These are phyloP conservation scores for Lottia scabra DNA, from an alignment of 2,888 invertebrate genomes.

Conservation along the genomic window DNA sequence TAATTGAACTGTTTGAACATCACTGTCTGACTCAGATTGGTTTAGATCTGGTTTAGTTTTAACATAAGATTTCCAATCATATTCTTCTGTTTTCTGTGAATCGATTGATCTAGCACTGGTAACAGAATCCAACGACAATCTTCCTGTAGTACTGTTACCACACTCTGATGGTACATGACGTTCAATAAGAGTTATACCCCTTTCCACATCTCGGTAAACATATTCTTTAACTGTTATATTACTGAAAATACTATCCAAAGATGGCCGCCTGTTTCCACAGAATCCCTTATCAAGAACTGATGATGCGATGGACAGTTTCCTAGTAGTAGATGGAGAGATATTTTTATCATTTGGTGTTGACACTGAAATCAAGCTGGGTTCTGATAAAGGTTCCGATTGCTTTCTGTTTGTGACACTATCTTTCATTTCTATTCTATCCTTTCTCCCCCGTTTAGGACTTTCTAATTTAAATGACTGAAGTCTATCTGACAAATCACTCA, in stretches of 20 bases:
- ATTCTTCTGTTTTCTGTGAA: constrained; percentile 46
- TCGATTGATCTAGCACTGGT: constrained; percentile 34
- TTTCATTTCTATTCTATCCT: not conserved
- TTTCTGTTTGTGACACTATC: not conserved
- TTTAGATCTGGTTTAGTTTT: constrained; percentile 15
- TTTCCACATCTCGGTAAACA: constrained; percentile 52
- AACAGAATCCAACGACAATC: constrained; percentile 47
- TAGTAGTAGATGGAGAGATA: constrained; percentile 2
- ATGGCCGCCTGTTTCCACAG: constrained; percentile 20
- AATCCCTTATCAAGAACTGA: not conserved
- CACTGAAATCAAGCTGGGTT: not conserved
- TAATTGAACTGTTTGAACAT: constrained; percentile 7
- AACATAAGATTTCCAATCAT: constrained; percentile 46
- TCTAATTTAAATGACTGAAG: not conserved
- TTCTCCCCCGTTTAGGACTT: not conserved
- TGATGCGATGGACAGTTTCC: not conserved
- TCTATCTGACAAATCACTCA: not conserved
- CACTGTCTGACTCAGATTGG: constrained; percentile 17
- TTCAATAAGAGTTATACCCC: constrained; percentile 53
- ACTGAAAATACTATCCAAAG: constrained; percentile 42
- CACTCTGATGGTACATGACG: constrained; percentile 51
- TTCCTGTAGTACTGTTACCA: constrained; percentile 42
- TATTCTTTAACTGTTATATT: constrained; percentile 48
- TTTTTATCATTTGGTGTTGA: not conserved
- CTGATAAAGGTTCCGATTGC: not conserved